phyloP scores from a whole-genome alignment of 2,888 invertebrate species.

The Halictus quadricinctus region DNA sequence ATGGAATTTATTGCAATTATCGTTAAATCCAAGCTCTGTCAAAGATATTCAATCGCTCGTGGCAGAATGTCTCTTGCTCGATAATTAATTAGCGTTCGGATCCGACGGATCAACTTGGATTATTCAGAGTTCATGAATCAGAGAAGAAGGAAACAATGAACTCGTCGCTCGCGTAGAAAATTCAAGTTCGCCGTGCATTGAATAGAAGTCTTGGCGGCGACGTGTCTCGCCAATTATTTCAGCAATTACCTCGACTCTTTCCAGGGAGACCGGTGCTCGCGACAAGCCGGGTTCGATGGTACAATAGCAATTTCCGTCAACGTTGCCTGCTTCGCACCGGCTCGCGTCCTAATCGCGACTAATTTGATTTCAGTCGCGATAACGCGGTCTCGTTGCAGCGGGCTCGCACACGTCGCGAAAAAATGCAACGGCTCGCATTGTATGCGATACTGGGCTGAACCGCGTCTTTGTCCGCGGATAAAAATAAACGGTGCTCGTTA shows the following conservation, averaged over 20 bases:
- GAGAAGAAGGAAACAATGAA: not conserved
- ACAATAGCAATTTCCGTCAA: not conserved
- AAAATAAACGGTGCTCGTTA: not conserved
- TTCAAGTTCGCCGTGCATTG: not conserved
- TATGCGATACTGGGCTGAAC: not conserved
- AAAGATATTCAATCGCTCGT: not conserved
- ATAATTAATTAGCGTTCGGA: no score
- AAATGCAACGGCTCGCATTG: not conserved
- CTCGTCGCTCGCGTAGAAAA: not conserved
- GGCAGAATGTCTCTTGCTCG: not conserved
- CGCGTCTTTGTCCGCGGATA: slow-evolving; percentile 16
- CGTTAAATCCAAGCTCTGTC: not conserved
- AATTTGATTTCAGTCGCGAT: not conserved
- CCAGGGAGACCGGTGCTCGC: not conserved
- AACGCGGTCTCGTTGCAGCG: not conserved
- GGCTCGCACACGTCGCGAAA: not conserved
- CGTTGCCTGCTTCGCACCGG: not conserved
- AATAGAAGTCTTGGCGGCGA: not conserved
- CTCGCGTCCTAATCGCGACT: slow-evolving; percentile 1
- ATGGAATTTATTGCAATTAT: not conserved
- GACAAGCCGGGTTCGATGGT: no score
- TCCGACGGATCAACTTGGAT: no score
- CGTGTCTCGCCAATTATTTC: not conserved
- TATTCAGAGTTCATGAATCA: no score
- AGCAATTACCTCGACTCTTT: not conserved